Conservation (phyloP, 2,113 vertebrate genomes). For the Scytalopus superciliaris region DNA sequence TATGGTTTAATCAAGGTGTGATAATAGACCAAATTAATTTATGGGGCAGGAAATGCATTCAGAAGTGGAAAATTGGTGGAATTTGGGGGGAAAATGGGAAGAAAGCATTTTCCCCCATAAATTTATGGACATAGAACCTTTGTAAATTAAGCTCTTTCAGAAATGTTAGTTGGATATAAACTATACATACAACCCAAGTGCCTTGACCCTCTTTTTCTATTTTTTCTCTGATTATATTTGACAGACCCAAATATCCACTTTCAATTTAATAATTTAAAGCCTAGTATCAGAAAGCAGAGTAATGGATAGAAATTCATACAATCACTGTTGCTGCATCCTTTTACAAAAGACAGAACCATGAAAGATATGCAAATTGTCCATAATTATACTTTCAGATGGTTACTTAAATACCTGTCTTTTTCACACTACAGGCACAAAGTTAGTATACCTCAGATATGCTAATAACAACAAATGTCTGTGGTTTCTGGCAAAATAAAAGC, state of each 20-base stretch:
- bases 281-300: not conserved
- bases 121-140: not conserved
- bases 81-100: not conserved
- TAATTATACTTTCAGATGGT: conserved; percentile 69
- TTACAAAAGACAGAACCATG: conserved; percentile 28
- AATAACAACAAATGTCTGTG: conserved; percentile 66
- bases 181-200: not conserved
- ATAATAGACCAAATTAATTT: not conserved
- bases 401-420: conserved; percentile 68
- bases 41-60: not conserved
- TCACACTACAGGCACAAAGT: conserved; percentile 56
- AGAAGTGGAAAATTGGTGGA: not conserved
- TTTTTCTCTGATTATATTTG: not conserved
- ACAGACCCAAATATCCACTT: not conserved
- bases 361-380: conserved; percentile 60
- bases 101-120: not conserved
- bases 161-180: not conserved
- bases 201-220: not conserved
- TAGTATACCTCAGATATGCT: conserved; percentile 66
- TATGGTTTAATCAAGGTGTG: not conserved
- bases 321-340: not conserved
- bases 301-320: not conserved
- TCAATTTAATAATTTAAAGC: not conserved
- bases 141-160: not conserved
- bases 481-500: conserved; percentile 58